Conservation (phyloP, 2,888 invertebrate species). For the Formica aserva region DNA sequence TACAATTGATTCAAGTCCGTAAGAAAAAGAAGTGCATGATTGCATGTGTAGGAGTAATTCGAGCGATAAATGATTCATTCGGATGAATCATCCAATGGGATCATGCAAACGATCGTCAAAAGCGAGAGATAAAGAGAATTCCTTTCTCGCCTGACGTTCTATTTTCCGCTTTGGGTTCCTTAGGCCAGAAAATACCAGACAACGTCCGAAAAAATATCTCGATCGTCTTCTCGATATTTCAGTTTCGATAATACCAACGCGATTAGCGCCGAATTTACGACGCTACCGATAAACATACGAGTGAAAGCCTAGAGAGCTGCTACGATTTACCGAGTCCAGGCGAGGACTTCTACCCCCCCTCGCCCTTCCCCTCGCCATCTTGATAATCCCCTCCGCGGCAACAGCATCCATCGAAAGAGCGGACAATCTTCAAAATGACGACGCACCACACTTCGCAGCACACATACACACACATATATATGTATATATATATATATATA, state of each 20-base stretch:
- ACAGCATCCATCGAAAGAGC: constrained; percentile 56
- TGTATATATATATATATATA: too few species aligned
- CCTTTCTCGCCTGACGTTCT: neutral
- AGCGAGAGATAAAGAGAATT: neutral
- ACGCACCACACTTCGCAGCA: constrained; percentile 38
- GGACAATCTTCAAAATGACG: constrained; percentile 59
- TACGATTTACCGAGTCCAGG: constrained; percentile 7
- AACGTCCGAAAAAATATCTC: neutral
- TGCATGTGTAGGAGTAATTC: neutral
- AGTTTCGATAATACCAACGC: neutral
- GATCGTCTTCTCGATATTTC: neutral
- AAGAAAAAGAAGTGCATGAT: neutral
- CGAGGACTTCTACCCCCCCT: constrained; percentile 10
- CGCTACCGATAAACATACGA: neutral
- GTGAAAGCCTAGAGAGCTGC: constrained; percentile 9
- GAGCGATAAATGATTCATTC: constrained; percentile 16
- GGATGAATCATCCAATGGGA: constrained; percentile 16
- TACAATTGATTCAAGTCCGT: neutral
- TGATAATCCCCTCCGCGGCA: constrained; percentile 59
- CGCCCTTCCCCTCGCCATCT: constrained; percentile 2
- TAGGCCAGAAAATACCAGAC: neutral
- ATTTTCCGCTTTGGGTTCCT: neutral
- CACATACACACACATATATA: constrained; percentile 1
- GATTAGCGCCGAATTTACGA: neutral
- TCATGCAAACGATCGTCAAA: neutral